Evolutionary conservation across 2,797 vertebrate species (phyloP), one percentile per base, ranked within the genome.

Genomic region (Rachycentron canadum): DNA sequence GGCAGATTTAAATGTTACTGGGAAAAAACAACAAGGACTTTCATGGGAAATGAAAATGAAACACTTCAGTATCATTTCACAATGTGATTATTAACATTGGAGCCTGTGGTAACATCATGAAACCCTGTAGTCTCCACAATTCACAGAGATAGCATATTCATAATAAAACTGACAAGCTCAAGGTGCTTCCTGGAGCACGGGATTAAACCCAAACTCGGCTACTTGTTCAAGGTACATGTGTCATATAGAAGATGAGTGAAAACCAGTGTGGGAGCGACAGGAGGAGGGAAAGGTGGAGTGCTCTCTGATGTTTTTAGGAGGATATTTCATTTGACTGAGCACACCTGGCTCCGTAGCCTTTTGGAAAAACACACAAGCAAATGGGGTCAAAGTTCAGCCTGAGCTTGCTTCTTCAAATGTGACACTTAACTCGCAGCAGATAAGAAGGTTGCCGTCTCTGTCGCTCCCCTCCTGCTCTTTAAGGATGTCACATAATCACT

Each of bases 271-370:
- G 47, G 65, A 55, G 72, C 71, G 38, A 32, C 47, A 38, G 49
- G 45, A 5, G 55, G 79, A 73, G 69, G 50, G 59, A 66, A 68
- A 38, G 69, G 74, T 73, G 78, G 69, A 53, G 59, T 19, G 75
- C 78, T 75, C 82, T 79, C 57, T 65, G 85, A 80, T 84, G 88
- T 89, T 79, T 76, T 83, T n/a, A 69, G 80, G 81, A 87, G 87
- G 87, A 93, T 78, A 91, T 89, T 93, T 84, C 61, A 21, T 91
- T 84, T 88, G 90, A 93, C 84, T 60, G 87, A 84, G 76, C 82
- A 67, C 87, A 89, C 88, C 92, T 89, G 87, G 88, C 91, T 89
- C 79, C 1, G 10, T 88, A 86, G 91, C 92, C 93, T 91, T 93
- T 91, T 89, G 70, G 84, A 92, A 92, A 91, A 92, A 89, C 85